These are phyloP conservation scores for Tolmerus cingulatus DNA, from an alignment of 2,888 invertebrate species.

Conservation along the genomic window DNA sequence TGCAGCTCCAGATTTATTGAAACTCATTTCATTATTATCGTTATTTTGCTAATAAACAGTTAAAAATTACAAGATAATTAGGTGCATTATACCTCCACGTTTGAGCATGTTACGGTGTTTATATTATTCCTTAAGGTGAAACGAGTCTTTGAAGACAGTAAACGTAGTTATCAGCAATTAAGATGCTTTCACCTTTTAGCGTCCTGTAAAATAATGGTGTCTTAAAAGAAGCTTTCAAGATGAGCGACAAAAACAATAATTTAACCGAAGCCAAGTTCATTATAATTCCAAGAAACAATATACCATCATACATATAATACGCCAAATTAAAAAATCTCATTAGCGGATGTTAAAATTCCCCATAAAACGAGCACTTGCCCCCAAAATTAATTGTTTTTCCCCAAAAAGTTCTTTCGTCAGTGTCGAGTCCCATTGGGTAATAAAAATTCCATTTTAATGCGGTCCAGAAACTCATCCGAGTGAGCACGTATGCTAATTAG, in stretches of 20 bases:
- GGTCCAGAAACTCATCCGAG: not conserved
- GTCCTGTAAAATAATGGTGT: not conserved
- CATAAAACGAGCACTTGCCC: not conserved
- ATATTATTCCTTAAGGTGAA: not conserved
- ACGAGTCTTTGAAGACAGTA: not conserved
- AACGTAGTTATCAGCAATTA: not conserved
- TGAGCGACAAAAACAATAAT: not conserved
- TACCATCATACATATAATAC: not conserved
- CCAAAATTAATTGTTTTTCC: not conserved
- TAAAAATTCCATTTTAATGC: slow-evolving; percentile 21
- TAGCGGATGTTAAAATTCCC: not conserved
- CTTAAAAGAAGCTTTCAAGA: not conserved
- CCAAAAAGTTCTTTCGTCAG: not conserved
- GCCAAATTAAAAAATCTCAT: not conserved
- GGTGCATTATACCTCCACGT: too few relatives aligned
- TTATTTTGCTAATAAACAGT: too few relatives aligned
- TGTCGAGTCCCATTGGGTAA: slow-evolving; percentile 27
- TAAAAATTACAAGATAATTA: too few relatives aligned
- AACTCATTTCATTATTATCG: too few relatives aligned
- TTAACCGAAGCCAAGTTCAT: not conserved
- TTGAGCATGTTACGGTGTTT: too few relatives aligned
- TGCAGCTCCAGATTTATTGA: too few relatives aligned
- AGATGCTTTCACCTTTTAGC: not conserved
- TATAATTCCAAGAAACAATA: not conserved
- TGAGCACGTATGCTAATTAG: slow-evolving; percentile 41